Conservation (phyloP, 2,797 vertebrate genomes). For the Remorina albescens region DNA sequence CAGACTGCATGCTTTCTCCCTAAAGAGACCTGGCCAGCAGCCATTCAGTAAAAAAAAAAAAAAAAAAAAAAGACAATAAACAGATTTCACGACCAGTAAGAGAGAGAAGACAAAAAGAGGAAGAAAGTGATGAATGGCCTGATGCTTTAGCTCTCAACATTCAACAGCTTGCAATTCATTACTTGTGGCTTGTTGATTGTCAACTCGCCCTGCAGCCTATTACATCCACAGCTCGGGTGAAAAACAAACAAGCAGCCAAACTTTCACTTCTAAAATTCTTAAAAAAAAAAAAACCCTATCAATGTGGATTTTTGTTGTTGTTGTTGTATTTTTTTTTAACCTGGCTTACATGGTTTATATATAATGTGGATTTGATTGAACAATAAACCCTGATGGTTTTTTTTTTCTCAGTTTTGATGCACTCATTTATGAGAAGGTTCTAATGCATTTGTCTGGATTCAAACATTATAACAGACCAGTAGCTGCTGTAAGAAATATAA, state of each 20-base stretch:
- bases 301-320: too few species aligned
- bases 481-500: too few species aligned
- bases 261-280: too few species aligned
- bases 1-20: neutral
- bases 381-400: too few species aligned
- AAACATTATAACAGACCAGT: too few species aligned
- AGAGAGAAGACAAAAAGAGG: neutral
- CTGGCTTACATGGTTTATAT: too few species aligned
- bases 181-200: constrained; percentile 34
- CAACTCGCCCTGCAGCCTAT: constrained; percentile 16
- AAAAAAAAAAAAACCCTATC: too few species aligned
- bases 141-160: constrained; percentile 18
- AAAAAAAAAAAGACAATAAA: neutral
- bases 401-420: too few species aligned
- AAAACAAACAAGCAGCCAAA: neutral
- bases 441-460: too few species aligned
- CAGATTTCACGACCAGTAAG: constrained; percentile 1
- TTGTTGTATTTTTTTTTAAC: too few species aligned
- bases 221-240: constrained; percentile 20
- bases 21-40: constrained; percentile 6
- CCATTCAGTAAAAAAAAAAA: neutral
- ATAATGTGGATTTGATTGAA: too few species aligned
- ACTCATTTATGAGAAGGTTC: too few species aligned
- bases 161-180: constrained; percentile 30
- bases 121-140: constrained; percentile 9